Evolutionary conservation across 2,797 vertebrate species (phyloP), one percentile per base, ranked within the genome.

Genomic region (Myotis planiceps): DNA sequence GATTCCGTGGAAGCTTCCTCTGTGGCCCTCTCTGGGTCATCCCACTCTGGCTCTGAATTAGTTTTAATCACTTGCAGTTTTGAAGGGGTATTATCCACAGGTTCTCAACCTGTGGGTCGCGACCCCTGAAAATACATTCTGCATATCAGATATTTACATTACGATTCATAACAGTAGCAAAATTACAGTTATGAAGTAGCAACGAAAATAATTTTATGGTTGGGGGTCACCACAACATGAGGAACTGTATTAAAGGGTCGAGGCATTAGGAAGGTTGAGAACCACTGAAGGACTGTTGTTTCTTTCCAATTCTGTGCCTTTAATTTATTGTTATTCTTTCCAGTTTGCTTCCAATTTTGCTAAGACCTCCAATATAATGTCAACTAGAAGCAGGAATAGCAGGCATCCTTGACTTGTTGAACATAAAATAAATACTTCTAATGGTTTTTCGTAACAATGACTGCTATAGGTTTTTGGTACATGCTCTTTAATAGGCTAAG

Each of bases 341-440:
- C 19, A 79, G 7, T 63, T 91, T 92, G 58, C 55, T 68, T 88
- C 71, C 60, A 66, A 37, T 60, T 63, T 93, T 82, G 21, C 15
- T 80, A 37, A 29, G 37, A 27, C n/a, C 12, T 45, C 66, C 19
- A 42, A 9, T 79, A 19, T 27, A 68, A 15, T 66, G 39, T 45
- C 82, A 87, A 0, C 23, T n/a, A 68, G 63, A 55, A 91, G 45
- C 34, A 87, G 82, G 34, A 76, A 53, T 13, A 49, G 34, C 39
- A 47, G 42, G 18, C 60, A 65, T 58, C 63, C 63, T 82, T 72
- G 55, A 51, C 29, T 72, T 93, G 15, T 60, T 83, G 32, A 92
- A 29, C 55, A 34, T 82, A 63, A 90, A 90, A 47, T 53, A 89
- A 86, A 96, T 80, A 42, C 37, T 85, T 89, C 42, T 92, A 49